Conservation (phyloP, 2,797 vertebrate species). For the Micropoecilia bifurca region DNA sequence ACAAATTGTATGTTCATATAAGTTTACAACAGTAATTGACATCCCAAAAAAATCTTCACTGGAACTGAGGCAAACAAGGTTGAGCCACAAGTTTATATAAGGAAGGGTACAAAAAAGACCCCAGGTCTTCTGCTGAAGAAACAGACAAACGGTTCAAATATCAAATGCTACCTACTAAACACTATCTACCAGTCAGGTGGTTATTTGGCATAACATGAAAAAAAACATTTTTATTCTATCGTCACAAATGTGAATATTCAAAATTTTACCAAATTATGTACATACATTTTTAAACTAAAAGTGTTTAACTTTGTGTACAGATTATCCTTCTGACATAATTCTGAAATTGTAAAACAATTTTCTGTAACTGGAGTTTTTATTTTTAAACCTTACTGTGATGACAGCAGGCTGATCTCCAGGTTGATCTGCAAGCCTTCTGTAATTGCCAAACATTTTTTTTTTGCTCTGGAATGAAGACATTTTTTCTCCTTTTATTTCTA, state of each 20-base stretch:
- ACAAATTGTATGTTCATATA: neutral
- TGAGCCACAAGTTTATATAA: neutral
- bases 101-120: neutral
- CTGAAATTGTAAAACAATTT: neutral
- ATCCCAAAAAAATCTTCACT: neutral
- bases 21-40: neutral
- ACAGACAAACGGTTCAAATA: neutral
- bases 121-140: neutral
- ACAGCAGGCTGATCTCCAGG: slow-evolving; percentile 2
- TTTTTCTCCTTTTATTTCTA: slow-evolving; percentile 5
- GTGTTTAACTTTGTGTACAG: neutral
- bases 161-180: neutral
- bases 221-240: neutral
- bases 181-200: neutral
- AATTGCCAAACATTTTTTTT: slow-evolving; percentile 1
- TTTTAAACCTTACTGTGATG: neutral
- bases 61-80: neutral
- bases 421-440: neutral
- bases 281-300: neutral
- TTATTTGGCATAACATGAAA: neutral
- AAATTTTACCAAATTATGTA: neutral
- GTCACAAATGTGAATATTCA: neutral
- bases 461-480: neutral
- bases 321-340: neutral
- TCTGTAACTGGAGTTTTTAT: neutral